Conservation (phyloP, 2,797 vertebrate species). For the Kryptopterus vitreolus region DNA sequence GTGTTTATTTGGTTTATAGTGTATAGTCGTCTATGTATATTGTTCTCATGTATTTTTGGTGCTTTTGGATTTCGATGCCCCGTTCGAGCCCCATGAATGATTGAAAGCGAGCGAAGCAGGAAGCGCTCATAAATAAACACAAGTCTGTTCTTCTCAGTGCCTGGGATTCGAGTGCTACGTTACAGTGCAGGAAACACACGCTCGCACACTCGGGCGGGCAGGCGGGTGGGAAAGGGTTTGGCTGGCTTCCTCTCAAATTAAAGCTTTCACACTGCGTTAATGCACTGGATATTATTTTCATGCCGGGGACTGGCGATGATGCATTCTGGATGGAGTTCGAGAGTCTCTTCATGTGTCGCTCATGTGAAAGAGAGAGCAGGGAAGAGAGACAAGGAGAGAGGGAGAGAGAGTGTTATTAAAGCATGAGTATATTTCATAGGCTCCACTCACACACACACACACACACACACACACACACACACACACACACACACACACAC, state of each 20-base stretch:
- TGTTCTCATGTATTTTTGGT: conserved; percentile 43
- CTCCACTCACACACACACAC: conserved; percentile 28
- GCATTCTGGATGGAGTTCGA: conserved; percentile 39
- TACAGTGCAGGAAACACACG: conserved; percentile 61
- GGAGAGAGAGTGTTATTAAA: conserved; percentile 25
- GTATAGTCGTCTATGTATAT: conserved; percentile 32
- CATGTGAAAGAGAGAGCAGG: background rate
- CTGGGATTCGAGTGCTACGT: conserved; percentile 56
- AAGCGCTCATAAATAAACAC: conserved; percentile 81
- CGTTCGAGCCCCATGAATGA: conserved; percentile 77
- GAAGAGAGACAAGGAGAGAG: background rate
- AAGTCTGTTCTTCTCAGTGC: conserved; percentile 62
- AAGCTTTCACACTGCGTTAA: conserved; percentile 66
- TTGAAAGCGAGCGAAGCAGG: conserved; percentile 70
- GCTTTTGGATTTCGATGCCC: conserved; percentile 60
- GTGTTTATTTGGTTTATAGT: background rate
- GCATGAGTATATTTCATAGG: conserved; percentile 22
- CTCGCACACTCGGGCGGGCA: conserved; percentile 51
- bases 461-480: conserved; percentile 26
- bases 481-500: conserved; percentile 12
- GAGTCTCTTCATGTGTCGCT: conserved; percentile 45
- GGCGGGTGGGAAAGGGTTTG: conserved; percentile 28
- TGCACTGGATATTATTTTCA: conserved; percentile 62
- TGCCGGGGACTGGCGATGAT: conserved; percentile 43
- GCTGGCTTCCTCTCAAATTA: conserved; percentile 70